Conservation (phyloP, 2,888 invertebrate genomes). For the Epiperipatus broadwayi region DNA sequence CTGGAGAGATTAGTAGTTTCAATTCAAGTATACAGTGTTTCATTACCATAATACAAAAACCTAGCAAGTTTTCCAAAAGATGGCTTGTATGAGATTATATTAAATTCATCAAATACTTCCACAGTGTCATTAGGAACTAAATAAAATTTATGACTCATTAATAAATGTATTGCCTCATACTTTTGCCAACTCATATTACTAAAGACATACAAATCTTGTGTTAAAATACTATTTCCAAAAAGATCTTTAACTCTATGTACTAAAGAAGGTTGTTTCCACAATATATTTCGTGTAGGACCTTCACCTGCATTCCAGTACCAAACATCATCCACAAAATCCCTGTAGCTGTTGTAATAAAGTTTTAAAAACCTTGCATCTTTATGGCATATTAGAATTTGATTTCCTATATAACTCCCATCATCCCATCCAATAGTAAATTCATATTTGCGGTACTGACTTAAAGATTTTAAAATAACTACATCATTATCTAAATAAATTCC, state of each 20-base stretch:
- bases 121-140: no score
- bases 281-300: slow-evolving; percentile 9
- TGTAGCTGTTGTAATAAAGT: slow-evolving; percentile 1
- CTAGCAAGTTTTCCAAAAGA: no score
- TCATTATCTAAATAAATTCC: slow-evolving; percentile 13
- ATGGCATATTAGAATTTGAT: slow-evolving; percentile 1
- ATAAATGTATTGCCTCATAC: slow-evolving; percentile 14
- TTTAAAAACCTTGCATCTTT: not conserved
- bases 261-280: slow-evolving; percentile 12
- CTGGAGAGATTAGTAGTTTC: no score
- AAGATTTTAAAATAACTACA: slow-evolving; percentile 1
- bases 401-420: not conserved
- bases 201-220: slow-evolving; percentile 9
- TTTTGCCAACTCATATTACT: slow-evolving; percentile 11
- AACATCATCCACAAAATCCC: not conserved
- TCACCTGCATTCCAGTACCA: slow-evolving; percentile 16
- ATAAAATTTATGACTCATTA: slow-evolving; percentile 15
- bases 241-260: slow-evolving; percentile 8
- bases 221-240: slow-evolving; percentile 12
- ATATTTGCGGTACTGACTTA: slow-evolving; percentile 5
- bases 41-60: no score
- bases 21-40: no score
- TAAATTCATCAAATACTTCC: no score
- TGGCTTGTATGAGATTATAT: no score
- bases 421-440: not conserved